Percentiles rank a stretch among this genome's conserved stretches.
Conservation (phyloP, 2,797 vertebrate species). For the Poecilia gillii region DNA sequence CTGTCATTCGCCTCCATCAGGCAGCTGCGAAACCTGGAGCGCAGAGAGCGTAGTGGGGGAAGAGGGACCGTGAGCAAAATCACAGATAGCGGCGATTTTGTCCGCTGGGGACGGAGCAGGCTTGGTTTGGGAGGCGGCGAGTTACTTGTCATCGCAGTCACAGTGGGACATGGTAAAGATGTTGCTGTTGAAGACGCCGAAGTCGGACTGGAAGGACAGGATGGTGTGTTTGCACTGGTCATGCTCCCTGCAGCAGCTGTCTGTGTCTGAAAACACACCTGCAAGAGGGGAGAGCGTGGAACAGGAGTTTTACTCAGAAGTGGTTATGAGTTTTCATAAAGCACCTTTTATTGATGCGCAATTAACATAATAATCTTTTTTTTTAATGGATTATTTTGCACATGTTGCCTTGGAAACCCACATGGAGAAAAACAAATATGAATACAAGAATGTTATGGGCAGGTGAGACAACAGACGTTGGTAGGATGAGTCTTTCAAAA, state of each 20-base stretch:
- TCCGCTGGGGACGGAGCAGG: not conserved
- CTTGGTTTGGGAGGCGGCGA: not conserved
- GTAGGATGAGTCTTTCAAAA: not conserved
- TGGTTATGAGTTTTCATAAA: not conserved
- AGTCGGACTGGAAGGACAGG: slow-evolving; percentile 82
- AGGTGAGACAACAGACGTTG: not conserved
- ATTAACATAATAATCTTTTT: not conserved
- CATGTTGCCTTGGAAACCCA: not conserved
- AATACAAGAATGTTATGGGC: not conserved
- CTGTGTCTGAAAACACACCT: slow-evolving; percentile 82
- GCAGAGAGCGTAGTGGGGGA: fast-evolving
- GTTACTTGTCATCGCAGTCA: slow-evolving; percentile 84
- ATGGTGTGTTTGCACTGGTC: slow-evolving; percentile 87
- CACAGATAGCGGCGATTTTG: no score
- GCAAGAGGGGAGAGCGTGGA: not conserved
- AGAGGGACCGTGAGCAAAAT: not conserved
- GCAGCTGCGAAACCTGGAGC: slow-evolving; percentile 84
- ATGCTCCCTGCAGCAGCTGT: slow-evolving; percentile 90
- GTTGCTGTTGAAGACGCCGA: slow-evolving; percentile 88
- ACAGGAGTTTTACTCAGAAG: not conserved
- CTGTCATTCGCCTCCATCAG: slow-evolving; percentile 79
- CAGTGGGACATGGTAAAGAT: slow-evolving; percentile 93
- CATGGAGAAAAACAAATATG: not conserved
- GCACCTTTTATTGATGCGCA: not conserved
- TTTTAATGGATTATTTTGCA: not conserved